Evolutionary conservation across 2,797 vertebrate genomes (phyloP).

Genomic region (Acanthis flammea): DNA sequence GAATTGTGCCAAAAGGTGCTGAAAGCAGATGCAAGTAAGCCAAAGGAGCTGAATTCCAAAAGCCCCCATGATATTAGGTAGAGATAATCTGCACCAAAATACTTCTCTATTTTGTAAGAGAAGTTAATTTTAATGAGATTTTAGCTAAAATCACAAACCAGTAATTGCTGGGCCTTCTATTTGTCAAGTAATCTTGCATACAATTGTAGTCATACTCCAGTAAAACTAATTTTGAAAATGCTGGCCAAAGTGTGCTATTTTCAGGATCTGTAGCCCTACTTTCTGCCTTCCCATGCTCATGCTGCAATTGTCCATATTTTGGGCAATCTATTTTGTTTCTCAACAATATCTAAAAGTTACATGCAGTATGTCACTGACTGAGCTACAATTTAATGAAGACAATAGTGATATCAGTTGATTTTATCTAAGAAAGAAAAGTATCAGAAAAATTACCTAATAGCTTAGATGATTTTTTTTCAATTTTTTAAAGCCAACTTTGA

Average conservation of each 20-base stretch:
- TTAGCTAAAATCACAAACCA: not conserved
- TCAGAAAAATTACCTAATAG: not conserved
- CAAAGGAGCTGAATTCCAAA: not conserved
- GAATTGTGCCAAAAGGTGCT: not conserved
- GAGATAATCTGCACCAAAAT: not conserved
- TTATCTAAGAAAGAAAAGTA: not conserved
- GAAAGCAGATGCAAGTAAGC: not conserved
- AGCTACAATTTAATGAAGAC: not conserved
- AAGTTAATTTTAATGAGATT: not conserved
- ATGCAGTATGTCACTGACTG: not conserved
- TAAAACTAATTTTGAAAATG: not conserved
- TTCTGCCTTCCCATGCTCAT: not conserved
- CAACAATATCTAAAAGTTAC: not conserved
- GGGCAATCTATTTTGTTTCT: not conserved
- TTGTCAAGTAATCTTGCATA: not conserved
- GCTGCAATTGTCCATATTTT: not conserved
- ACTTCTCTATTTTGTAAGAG: not conserved
- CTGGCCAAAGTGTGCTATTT: not conserved
- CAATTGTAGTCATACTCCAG: not conserved
- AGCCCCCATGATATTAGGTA: not conserved
- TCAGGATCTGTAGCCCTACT: not conserved
- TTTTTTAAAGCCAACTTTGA: not conserved
- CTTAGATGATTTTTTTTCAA: rapidly evolving
- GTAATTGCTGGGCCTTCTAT: not conserved
- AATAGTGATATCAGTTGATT: not conserved